Evolutionary conservation across 2,113 vertebrate species (phyloP).

Genomic region (Eublepharis macularius): DNA sequence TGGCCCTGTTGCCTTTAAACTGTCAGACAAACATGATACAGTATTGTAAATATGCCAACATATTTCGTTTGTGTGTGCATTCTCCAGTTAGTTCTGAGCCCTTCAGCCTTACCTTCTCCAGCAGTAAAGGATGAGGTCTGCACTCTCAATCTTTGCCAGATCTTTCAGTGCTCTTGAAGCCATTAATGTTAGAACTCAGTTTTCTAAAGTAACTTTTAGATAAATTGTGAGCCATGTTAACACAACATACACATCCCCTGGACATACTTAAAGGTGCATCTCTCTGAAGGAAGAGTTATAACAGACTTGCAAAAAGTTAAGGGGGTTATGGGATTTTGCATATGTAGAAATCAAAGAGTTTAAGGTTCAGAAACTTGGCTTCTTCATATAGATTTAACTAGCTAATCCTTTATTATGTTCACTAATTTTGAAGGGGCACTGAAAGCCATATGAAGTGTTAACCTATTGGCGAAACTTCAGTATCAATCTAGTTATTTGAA

Average conservation of each 20-base stretch:
- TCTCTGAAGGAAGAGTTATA: slow-evolving; percentile 59
- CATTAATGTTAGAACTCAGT: slow-evolving; percentile 59
- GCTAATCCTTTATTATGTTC: slow-evolving; percentile 49
- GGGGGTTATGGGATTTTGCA: neutral
- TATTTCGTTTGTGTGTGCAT: slow-evolving; percentile 75
- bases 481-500: slow-evolving; percentile 71
- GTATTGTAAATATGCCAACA: slow-evolving; percentile 69
- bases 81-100: slow-evolving; percentile 72
- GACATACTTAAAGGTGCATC: slow-evolving; percentile 41
- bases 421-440: slow-evolving; percentile 48
- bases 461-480: slow-evolving; percentile 75
- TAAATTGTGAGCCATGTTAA: neutral
- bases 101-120: slow-evolving; percentile 68
- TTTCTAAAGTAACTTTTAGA: neutral
- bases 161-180: slow-evolving; percentile 51
- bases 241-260: neutral
- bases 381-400: slow-evolving; percentile 56
- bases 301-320: neutral
- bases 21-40: slow-evolving; percentile 66
- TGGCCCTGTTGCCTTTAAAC: slow-evolving; percentile 62
- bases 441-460: slow-evolving; percentile 61
- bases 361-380: slow-evolving; percentile 58
- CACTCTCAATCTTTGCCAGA: slow-evolving; percentile 54
- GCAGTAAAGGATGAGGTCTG: slow-evolving; percentile 62
- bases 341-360: slow-evolving; percentile 48